Evolutionary conservation across 2,888 invertebrate genomes (phyloP), one percentile per base, ranked within the genome.

Genomic region (Achlya flavicornis): DNA sequence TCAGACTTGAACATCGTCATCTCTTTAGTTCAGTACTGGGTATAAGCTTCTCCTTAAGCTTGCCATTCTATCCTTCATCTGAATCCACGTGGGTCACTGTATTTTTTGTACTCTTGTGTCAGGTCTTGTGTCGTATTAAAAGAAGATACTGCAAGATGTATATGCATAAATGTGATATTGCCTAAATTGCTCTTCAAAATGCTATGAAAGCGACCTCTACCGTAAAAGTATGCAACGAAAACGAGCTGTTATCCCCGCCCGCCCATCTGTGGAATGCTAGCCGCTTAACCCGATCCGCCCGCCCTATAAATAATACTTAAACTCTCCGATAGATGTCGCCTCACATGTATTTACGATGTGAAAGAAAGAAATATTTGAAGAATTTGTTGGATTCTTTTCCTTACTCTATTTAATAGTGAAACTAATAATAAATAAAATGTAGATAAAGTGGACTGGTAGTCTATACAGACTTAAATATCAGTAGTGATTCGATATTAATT

Each of bases 261-360:
- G 60, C 60, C 60, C 43, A 60, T 19, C n/a, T 16, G 19, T 19
- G 53, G 14, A 53, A 53, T 53, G 53, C 53, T 19, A 43, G 11
- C 11, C 14, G 59, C 41, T 41, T 41, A 19, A 41, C 38, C 11
- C 12, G 16, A 3, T 10, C 41, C 59, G 60, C 38, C 59, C 59
- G 59, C 60, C 60, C 60, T 41, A 60, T 60, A 60, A 19, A 41
- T 60, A 60, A 43, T 60, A 41, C 60, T 10, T 16, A 60, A 60
- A 41, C 19, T 16, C 19, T 14, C 60, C 38, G 16, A 43, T 26
- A 60, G 60, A 60, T 60, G 60, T 43, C 60, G 16, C 60, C 35
- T 11, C 16, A 12, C 26, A 35, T 58, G 19, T 12, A 41, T 41
- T 41, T 16, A 53, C 19, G 53, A 53, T 19, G 19, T 19, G 8